Evolutionary conservation across 2,797 vertebrate species (phyloP).

Genomic region (Bufotes viridis): DNA sequence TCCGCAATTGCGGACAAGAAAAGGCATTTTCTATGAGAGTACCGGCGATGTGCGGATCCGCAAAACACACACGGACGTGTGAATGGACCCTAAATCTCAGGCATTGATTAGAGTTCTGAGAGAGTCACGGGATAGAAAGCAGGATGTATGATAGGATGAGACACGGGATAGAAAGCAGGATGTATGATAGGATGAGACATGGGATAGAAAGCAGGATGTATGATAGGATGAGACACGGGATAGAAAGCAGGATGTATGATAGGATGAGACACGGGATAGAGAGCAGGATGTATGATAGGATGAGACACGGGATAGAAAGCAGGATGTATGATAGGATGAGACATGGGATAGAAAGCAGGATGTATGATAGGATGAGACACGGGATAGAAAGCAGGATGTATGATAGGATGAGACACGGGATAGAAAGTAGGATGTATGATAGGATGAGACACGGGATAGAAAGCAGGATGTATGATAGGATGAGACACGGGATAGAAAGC

Average conservation of each 20-base stretch:
- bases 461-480: too few relatives aligned
- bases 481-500: neutral
- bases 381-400: too few relatives aligned
- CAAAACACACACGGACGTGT: too few relatives aligned
- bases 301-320: neutral
- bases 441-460: neutral
- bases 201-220: too few relatives aligned
- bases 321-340: neutral
- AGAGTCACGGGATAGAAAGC: too few relatives aligned
- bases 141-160: slow-evolving; percentile 42
- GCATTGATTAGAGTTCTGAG: neutral
- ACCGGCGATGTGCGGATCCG: too few relatives aligned
- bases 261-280: neutral
- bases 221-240: neutral
- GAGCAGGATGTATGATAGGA: too few relatives aligned
- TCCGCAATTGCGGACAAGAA: too few relatives aligned
- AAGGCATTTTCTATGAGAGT: too few relatives aligned
- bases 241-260: neutral
- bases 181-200: neutral
- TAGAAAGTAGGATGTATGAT: neutral
- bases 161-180: neutral
- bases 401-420: neutral
- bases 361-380: neutral
- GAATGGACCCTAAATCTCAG: too few relatives aligned
- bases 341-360: neutral